phyloP scores from a whole-genome alignment of 2,888 invertebrate species.

The Neelides folsomi region DNA sequence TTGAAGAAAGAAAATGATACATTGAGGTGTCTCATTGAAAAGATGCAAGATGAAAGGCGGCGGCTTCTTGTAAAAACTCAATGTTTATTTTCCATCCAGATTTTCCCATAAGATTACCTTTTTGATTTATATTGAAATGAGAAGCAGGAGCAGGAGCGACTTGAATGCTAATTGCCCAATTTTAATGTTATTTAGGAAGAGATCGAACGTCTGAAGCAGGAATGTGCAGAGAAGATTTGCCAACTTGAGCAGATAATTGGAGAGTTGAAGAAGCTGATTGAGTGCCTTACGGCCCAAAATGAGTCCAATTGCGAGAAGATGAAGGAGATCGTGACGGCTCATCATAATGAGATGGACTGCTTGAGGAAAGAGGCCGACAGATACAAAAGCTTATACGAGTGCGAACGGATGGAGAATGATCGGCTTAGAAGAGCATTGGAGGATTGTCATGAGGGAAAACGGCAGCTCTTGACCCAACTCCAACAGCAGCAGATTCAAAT shows the following conservation, averaged over 20 bases:
- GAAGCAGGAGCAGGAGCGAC: too few species aligned
- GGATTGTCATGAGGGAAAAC: constrained; percentile 15
- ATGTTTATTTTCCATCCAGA: constrained; percentile 1
- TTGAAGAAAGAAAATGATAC: constrained; percentile 9
- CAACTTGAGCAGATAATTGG: constrained; percentile 12
- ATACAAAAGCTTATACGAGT: constrained; percentile 14
- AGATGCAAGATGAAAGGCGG: background rate
- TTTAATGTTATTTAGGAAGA: constrained; percentile 3
- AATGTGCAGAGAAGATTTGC: constrained; percentile 10
- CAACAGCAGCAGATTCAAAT: background rate
- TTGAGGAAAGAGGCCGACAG: constrained; percentile 13
- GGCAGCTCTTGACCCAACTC: background rate
- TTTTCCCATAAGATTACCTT: background rate
- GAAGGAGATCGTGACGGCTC: constrained; percentile 15
- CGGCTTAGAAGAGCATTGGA: constrained; percentile 7
- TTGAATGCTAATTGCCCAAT: background rate
- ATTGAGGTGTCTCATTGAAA: background rate
- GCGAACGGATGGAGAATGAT: constrained; percentile 6
- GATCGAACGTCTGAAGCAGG: constrained; percentile 9
- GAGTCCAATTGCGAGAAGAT: constrained; percentile 20
- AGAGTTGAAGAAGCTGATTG: constrained; percentile 13
- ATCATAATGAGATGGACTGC: constrained; percentile 27
- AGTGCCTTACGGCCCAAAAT: constrained; percentile 13
- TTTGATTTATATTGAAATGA: too few species aligned
- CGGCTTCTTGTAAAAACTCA: background rate